Percentiles rank a stretch among this genome's conserved stretches.
phyloP scores from a whole-genome alignment of 2,797 vertebrate species.

The Thunnus albacares region DNA sequence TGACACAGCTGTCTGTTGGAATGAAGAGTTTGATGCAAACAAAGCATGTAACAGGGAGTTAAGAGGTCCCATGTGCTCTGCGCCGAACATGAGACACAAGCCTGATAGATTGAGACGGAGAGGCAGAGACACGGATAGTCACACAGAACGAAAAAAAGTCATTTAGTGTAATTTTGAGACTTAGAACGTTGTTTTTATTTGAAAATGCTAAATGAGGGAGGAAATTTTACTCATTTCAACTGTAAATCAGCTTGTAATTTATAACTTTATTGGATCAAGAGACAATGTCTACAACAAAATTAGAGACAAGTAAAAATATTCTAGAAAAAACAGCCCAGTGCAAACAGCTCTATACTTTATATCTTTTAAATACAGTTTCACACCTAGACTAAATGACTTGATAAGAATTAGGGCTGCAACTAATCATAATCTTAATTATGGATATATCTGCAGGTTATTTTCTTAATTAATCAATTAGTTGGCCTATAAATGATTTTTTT shows the following conservation, averaged over 20 bases:
- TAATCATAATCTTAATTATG: background rate
- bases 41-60: slow-evolving; percentile 51
- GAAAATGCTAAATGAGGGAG: background rate
- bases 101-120: slow-evolving; percentile 32
- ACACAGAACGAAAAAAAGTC: background rate
- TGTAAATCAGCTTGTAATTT: background rate
- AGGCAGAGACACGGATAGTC: slow-evolving; percentile 7
- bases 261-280: slow-evolving; percentile 20
- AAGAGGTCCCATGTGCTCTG: slow-evolving; percentile 44
- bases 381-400: background rate
- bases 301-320: background rate
- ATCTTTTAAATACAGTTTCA: background rate
- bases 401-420: background rate
- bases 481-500: no score
- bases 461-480: background rate
- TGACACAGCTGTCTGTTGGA: slow-evolving; percentile 71
- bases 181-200: background rate
- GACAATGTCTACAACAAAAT: background rate
- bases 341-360: background rate
- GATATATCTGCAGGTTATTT: background rate
- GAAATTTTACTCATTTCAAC: background rate
- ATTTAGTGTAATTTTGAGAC: background rate
- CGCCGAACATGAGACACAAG: slow-evolving; percentile 42
- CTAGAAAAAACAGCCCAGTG: background rate
- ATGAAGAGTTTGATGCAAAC: slow-evolving; percentile 56